A percentile compares a stretch with the other conserved stretches of the same genome.
Evolutionary conservation across 2,113 vertebrate species (phyloP).

Genomic region (Alosa alosa): DNA sequence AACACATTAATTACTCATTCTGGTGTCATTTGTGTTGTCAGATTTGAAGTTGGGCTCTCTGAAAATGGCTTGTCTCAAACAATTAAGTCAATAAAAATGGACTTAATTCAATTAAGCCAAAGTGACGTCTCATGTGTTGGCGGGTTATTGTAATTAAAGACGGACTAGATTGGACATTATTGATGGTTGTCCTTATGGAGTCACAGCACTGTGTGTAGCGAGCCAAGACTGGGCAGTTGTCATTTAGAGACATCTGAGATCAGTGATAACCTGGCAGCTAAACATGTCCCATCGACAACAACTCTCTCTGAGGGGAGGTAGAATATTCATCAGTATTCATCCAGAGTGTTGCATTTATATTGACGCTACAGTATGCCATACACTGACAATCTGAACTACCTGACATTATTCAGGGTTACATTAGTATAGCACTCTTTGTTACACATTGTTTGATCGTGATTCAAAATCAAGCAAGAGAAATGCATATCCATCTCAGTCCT

Average conservation of each 20-base stretch:
- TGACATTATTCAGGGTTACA: not conserved
- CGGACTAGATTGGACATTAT: slow-evolving; percentile 53
- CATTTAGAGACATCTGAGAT: slow-evolving; percentile 40
- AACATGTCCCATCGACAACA: not conserved
- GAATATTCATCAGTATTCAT: not conserved
- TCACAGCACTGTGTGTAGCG: slow-evolving; percentile 25
- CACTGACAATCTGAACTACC: not conserved
- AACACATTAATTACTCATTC: slow-evolving; percentile 68
- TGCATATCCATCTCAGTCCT: not conserved
- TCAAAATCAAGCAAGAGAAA: not conserved
- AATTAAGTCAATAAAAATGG: slow-evolving; percentile 69
- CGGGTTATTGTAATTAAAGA: slow-evolving; percentile 56
- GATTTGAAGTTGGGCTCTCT: slow-evolving; percentile 44
- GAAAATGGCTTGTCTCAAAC: slow-evolving; percentile 70
- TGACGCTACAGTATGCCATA: not conserved
- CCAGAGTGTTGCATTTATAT: not conserved
- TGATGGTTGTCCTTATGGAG: slow-evolving; percentile 46
- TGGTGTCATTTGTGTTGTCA: slow-evolving; percentile 58
- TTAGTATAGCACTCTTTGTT: not conserved
- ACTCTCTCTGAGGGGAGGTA: not conserved
- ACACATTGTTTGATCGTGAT: not conserved
- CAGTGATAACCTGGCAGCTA: slow-evolving; percentile 22
- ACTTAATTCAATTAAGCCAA: slow-evolving; percentile 67
- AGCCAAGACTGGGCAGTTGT: slow-evolving; percentile 35
- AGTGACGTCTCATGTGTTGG: slow-evolving; percentile 60